phyloP scores from a whole-genome alignment of 2,113 vertebrate genomes.

The Brachypodius melanocephalos region DNA sequence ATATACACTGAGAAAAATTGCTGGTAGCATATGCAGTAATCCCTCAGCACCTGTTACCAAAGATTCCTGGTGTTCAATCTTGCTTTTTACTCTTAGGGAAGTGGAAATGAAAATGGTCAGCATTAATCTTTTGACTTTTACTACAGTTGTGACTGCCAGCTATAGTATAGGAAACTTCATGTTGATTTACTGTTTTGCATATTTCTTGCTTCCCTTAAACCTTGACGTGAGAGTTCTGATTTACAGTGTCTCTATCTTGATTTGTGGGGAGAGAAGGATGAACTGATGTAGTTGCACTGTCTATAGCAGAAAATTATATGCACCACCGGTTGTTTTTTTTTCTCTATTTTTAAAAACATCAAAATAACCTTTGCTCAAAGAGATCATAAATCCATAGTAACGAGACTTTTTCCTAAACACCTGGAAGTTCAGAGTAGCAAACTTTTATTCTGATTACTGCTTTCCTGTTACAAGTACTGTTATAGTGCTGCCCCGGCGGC shows the following conservation, averaged over 20 bases:
- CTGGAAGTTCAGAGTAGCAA: constrained; percentile 44
- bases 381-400: constrained; percentile 62
- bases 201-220: constrained; percentile 50
- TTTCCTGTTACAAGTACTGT: background rate
- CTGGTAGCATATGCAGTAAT: background rate
- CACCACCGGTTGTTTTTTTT: constrained; percentile 1
- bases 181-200: constrained; percentile 61
- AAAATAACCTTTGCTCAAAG: constrained; percentile 15
- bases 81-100: constrained; percentile 27
- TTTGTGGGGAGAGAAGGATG: background rate
- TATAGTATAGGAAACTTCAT: background rate
- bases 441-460: constrained; percentile 5
- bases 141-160: constrained; percentile 15
- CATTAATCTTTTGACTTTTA: constrained; percentile 53
- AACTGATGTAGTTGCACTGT: background rate
- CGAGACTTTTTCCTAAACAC: constrained; percentile 45
- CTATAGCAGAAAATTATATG: constrained; percentile 42
- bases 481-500: background rate
- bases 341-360: background rate
- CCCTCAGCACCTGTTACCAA: constrained; percentile 19
- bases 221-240: constrained; percentile 46
- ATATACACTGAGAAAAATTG: background rate
- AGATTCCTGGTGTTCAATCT: constrained; percentile 30
- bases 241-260: constrained; percentile 49
- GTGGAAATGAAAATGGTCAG: constrained; percentile 49